Base-by-base conservation (phyloP, 2,888 invertebrate species). In the Apocheima hispidaria region DNA sequence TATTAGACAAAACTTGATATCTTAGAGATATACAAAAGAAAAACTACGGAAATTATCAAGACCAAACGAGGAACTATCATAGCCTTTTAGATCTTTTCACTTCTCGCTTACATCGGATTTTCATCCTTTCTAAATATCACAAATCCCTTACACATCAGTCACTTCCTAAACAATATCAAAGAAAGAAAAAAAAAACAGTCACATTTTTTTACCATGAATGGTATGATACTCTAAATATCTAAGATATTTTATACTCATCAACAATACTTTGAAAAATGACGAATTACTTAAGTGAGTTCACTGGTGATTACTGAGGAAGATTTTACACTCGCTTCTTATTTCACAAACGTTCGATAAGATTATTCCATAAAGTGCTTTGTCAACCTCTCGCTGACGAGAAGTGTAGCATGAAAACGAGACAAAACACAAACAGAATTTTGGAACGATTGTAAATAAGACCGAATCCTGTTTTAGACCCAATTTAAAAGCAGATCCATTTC, bases 101-200 rank as follows among this genome's bases (percentile, higher is more conserved):
- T 67, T 71, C 74, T 66, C 56, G 54, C 68, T 71, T 71, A 72
- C 61, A 71, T 63, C 69, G 70, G 63, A 69, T 64, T 65, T 58
- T 73, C 67, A 71, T 71, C 75, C 70, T 69, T 78, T 71, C 83
- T 85, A 84, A 84, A 81, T 90, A 90, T 89, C 90, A 90, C 90
- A 90, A 82, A 77, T 84, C 78, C 79, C 80, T 80, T 81, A 79
- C 84, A 84, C 85, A 83, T 89, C 90, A 90, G 89, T 90, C 88
- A 66, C 66, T 52, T 60, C 48, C 57, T 61, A 58, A 60, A 60
- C 43, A 56, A 54, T 59, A 51, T 51, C 58, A 26, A 44, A 36
- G 33, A 57, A 50, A 46, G 41, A 57, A 36, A 41, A 53, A 60
- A 53, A 36, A 53, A 43, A 44, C 33, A 62, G 28, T 52, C 43